Base-by-base conservation (phyloP, 1,140 invertebrate species). In the Hesperophylax magnus region DNA sequence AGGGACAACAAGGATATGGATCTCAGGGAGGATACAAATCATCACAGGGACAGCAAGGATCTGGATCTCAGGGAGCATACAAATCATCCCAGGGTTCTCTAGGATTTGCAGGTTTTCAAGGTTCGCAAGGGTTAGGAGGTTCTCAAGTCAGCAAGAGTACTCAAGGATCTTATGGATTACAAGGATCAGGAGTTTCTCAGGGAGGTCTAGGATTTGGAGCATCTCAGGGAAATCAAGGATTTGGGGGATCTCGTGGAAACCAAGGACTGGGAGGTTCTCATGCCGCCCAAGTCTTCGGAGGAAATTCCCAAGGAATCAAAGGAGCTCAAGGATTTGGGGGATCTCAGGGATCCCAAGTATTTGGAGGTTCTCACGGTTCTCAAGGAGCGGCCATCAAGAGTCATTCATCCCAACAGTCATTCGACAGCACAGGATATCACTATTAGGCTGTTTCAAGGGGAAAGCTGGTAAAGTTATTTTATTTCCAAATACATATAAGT, bases 361-460 rank as follows among this genome's bases (percentile, higher is more conserved):
- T 58, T 22, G 56, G 56, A 7, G n/a, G n/a, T 20, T 18, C 20
- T 27, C 20, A 31, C 7, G 61, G 61, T n/a, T 65, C 24, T 24
- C 61, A 65, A 65, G 61, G 61, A 58, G n/a, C 58, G 2, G 58
- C 8, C 1, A 65, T 24, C 61, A 24, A 31, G 18, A 31, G 20
- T 24, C 18, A 18, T 0, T 24, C 18, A 65, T 65, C 61, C 7
- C n/a, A n/a, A 18, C 63, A 22, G 17, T 65, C 63, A 17, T 71
- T 71, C 14, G 67, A 71, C 67, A 71, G 39, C 15, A 52, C 67
- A 71, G 67, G 67, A 71, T 71, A 71, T 20, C 67, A 71, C 67
- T 71, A 71, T 24, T 71, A 71, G 17, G 58, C 20, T 20, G 8
- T 61, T 61, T 61, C 9, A 20, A 61, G 20, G 18, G 24, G 18